These are phyloP conservation scores for Aeoliscus strigatus DNA, from an alignment of 2,797 vertebrate species.

Conservation along the genomic window DNA sequence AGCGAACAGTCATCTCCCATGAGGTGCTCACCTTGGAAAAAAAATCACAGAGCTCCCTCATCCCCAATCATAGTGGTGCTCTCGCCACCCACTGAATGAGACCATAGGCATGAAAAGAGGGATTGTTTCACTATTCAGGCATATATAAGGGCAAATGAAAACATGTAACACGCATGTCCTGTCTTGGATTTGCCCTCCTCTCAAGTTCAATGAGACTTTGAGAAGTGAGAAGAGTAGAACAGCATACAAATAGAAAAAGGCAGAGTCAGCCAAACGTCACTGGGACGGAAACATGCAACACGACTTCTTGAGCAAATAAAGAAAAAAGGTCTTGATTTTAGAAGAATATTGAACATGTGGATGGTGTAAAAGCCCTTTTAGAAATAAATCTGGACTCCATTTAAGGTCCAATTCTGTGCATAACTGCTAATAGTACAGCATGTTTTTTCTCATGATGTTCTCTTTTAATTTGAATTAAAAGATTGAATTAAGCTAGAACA, in stretches of 20 bases:
- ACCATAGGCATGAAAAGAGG: slow-evolving; percentile 72
- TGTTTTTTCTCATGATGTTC: neutral
- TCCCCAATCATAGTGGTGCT: slow-evolving; percentile 71
- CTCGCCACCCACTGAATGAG: slow-evolving; percentile 72
- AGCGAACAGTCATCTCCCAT: slow-evolving; percentile 73
- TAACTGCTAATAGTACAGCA: neutral
- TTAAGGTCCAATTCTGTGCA: neutral
- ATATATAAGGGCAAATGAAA: slow-evolving; percentile 67
- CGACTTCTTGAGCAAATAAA: slow-evolving; percentile 25
- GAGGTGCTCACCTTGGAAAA: slow-evolving; percentile 75
- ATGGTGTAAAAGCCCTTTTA: neutral
- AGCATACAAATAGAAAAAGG: slow-evolving; percentile 42
- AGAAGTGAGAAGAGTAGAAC: slow-evolving; percentile 47
- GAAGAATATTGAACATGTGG: slow-evolving; percentile 10
- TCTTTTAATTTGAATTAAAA: too few species aligned
- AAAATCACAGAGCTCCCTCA: slow-evolving; percentile 69
- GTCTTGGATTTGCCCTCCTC: slow-evolving; percentile 61
- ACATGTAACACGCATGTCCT: slow-evolving; percentile 68
- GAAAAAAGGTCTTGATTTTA: slow-evolving; percentile 2
- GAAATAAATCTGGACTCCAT: neutral
- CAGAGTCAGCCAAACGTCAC: slow-evolving; percentile 47
- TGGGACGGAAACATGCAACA: slow-evolving; percentile 27
- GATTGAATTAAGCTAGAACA: too few species aligned
- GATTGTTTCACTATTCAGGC: slow-evolving; percentile 71
- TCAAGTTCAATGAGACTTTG: slow-evolving; percentile 56